Conservation (phyloP, 2,888 invertebrate genomes). For the Hipparchia semele region DNA sequence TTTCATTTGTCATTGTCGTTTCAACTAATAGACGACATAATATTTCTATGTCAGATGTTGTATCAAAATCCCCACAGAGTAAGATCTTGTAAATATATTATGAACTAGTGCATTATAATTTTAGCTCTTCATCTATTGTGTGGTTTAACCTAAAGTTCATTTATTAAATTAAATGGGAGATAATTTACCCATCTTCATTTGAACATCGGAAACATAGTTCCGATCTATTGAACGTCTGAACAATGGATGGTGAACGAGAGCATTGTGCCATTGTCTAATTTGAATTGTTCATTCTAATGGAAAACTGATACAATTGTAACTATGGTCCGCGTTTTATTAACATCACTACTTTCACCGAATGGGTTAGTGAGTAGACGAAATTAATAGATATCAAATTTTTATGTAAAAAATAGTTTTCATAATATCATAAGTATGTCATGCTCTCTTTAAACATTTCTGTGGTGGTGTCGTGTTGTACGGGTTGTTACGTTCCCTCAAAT, state of each 20-base stretch:
- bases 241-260: slow-evolving; percentile 30
- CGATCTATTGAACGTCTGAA: slow-evolving; percentile 27
- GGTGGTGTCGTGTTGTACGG: too few relatives aligned
- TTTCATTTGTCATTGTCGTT: too few relatives aligned
- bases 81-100: not conserved
- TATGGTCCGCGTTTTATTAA: slow-evolving; percentile 16
- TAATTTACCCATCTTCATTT: slow-evolving; percentile 30
- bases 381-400: too few relatives aligned
- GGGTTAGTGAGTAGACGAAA: too few relatives aligned
- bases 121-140: not conserved
- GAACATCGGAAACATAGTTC: slow-evolving; percentile 29
- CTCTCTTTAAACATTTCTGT: too few relatives aligned
- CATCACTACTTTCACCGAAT: not conserved
- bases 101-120: not conserved
- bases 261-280: slow-evolving; percentile 36
- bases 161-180: slow-evolving; percentile 16
- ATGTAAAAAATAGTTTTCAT: too few relatives aligned
- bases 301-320: slow-evolving; percentile 32
- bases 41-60: too few relatives aligned
- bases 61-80: too few relatives aligned
- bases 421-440: too few relatives aligned
- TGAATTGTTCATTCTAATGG: slow-evolving; percentile 36
- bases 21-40: too few relatives aligned
- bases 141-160: not conserved
- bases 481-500: too few relatives aligned